Evolutionary conservation across 1,140 invertebrate genomes (phyloP), one percentile per base, ranked within the genome.

Genomic region (Drosophila murphyi): DNA sequence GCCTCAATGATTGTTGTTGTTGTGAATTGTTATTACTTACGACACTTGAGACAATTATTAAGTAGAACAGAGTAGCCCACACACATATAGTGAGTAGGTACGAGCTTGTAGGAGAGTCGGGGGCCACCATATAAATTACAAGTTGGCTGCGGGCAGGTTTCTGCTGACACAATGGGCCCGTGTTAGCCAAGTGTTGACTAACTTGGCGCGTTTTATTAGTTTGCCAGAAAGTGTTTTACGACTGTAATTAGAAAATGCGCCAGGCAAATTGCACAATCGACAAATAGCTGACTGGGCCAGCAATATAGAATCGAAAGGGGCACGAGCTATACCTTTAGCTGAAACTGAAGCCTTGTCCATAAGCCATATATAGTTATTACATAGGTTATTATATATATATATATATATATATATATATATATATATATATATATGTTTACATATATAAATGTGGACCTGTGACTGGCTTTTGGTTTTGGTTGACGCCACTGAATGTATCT

Each of bases 201-300:
- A 68, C 79, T 60, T 56, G 62, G 76, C 63, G 52, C 57, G 52
- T 68, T 87, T 87, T 87, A 87, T 87, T 76, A 88, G 82, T 88
- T 87, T 88, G 82, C 76, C 82, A 80, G 83, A 88, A 82, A 88
- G 76, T 88, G 83, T 88, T 87, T 87, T 87, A 87, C 82, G 80
- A 75, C 76, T 72, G 83, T 80, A 87, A 87, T 87, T 87, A 87
- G 83, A 87, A 87, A 87, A 80, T 88, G 82, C 83, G 83, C 82
- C 71, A 69, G 64, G 80, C 82, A 79, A 87, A 87, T 87, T 87
- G 82, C 82, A 87, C 82, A 87, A 87, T 88, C 86, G 82, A 87
- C 83, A 77, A 82, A 88, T 67, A 78, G 75, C 65, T 56, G 31
- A 31, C 39, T 57, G 59, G 56, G 61, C 32, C n/a, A 65, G 64